Evolutionary conservation across 2,113 vertebrate species (phyloP), one percentile per base, ranked within the genome.

Genomic region (Eurypyga helias): DNA sequence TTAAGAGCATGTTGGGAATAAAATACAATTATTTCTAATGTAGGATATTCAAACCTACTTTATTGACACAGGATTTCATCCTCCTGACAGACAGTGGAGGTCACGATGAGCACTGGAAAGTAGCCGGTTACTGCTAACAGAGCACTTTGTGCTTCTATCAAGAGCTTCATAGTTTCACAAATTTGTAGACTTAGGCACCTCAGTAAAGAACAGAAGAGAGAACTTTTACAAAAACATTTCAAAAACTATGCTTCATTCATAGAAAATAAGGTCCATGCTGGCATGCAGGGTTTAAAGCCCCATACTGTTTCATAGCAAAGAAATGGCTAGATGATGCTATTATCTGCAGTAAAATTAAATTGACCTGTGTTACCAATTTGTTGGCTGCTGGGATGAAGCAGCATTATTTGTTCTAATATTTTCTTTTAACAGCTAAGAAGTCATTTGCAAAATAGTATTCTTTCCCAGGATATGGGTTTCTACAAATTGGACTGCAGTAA

Each of bases 261-360:
- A 75, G 38, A 87, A 89, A 87, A 60, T 87, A 54, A 84, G 18
- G 52, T 84, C 80, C 13, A 6, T 67, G 55, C 23, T 51, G 55
- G 61, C 23, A 13, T 34, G 23, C 20, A 38, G 43, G 6, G 17
- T 64, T 87, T 83, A 79, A 65, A 70, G 61, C 51, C 57, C 38
- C 49, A 26, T 79, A 58, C 49, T 54, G 31, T 64, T 90, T 83
- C 58, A 51, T 46, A 78, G 66, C 24, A 70, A 87, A 87, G 60
- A 78, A 89, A 62, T 55, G 11, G 24, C 81, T 89, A 66, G 70
- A 84, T 58, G 11, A 25, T 93, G 46, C 58, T 69, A 49, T 73
- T 83, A 78, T 12, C 38, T 75, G 38, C 76, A 71, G 60, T 83
- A 90, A 89, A 95, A 92, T 92, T 90, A 95, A 92, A 92, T 91